Base-by-base conservation (phyloP, 2,113 vertebrate species). In the Perca fluviatilis region DNA sequence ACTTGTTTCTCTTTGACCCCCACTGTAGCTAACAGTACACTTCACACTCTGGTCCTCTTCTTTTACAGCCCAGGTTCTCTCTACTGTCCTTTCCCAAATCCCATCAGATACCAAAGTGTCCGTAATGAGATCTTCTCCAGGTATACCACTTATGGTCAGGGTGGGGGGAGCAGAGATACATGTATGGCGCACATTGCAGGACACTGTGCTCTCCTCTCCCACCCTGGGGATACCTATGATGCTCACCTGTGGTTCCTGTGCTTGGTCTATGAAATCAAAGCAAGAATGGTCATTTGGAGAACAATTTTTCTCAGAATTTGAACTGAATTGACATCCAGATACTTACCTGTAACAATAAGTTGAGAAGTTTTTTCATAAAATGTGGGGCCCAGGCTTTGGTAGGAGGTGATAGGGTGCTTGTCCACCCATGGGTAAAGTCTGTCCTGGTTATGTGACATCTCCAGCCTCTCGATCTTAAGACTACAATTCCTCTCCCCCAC, bases 351-450 rank as follows among this genome's bases (percentile, higher is more conserved):
- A 63, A 94, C 84, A 40, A 75, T 33, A 33, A 93, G 69, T 49
- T 83, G 50, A 69, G 86, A 73, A 12, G 89, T 91, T 77, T 86
- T 85, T 23, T 94, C 90, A 36, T 79, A 27, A 74, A 88, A 85
- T 0, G 58, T 56, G 23, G 81, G 23, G 4, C 27, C 86, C 12
- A 0, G 0, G 3, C 21, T 79, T 43, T 92, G 87, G 73, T 79
- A 94, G 47, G 72, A 86, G 21, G 86, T 57, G 62, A 94, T 88
- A 9, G 82, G 11, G 3, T 88, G 84, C 57, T 58, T 61, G 68
- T 94, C 91, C 33, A 94, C 16, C 92, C 92, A 93, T 4, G 91
- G 92, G 66, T 89, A 93, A 25, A 94, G 69, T 83, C 61, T 80
- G 18, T 85, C 62, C 56, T 68, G 64, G 70, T 86, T 81, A 64